Base-by-base conservation (phyloP, 2,888 invertebrate genomes). In the Hypercompe scribonia region DNA sequence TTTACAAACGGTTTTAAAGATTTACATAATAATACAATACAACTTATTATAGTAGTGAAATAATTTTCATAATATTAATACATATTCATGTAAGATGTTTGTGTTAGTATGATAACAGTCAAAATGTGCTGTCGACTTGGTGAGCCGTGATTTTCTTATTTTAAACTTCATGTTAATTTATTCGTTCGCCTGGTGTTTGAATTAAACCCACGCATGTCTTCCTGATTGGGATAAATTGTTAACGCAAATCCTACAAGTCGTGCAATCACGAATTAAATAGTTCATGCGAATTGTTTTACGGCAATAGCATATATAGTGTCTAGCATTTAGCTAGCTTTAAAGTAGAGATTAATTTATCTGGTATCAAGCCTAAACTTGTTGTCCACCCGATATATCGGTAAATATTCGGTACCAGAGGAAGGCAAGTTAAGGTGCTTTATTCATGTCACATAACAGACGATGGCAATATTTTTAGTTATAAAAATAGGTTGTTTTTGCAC, bases 21-120 rank as follows among this genome's bases (percentile, higher is more conserved):
- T 54, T 54, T 54, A 54, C n/a, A 54, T 54, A 54, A 54, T 54
- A 24, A 54, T 33, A 68, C 31, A 42, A 50, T 68, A 64, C 21
- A 21, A 67, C 21, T 58, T 50, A 54, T 54, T 54, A 7, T 54
- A 24, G 50, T 50, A 50, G 50, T n/a, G n/a, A 54, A n/a, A 54
- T 54, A 54, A 54, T 10, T 54, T 54, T 54, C 50, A 54, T n/a
- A 54, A 54, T n/a, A 54, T 54, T 54, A 24, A 54, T 54, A 58
- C 15, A 58, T 58, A 58, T 28, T 28, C 28, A 58, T 28, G 28
- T 28, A 28, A 28, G n/a, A 58, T 58, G 13, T 58, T 28, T 58
- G 5, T n/a, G 24, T 13, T 58, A 58, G 31, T 61, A 5, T 18
- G 31, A 54, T 15, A 28, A 31, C 31, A 15, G 15, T 31, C 31